Evolutionary conservation across 2,113 vertebrate species (phyloP), one percentile per base, ranked within the genome.

Genomic region (Rallus limicola): DNA sequence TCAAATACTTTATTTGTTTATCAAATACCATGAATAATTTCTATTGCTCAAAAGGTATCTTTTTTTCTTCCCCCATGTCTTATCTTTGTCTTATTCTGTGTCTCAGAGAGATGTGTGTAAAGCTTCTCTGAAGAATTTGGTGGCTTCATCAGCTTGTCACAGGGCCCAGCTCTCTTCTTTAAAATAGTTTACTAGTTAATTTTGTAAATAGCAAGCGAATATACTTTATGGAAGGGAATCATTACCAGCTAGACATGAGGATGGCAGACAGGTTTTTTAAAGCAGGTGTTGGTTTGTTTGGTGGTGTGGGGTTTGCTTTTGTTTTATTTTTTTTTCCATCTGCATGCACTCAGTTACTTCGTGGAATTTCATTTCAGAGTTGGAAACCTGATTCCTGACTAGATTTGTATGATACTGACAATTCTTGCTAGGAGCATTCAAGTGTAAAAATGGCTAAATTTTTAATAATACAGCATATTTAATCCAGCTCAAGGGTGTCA

Each of bases 371-470:
- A 81, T 96, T 95, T 96, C 92, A 95, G 88, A 95, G 80, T 59
- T 95, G 86, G 74, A 87, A 93, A 95, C 86, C 62, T 90, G 84
- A 91, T 81, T 92, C 25, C 84, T 93, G 65, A 79, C 82, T 86
- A 50, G 48, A 86, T 50, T 64, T 84, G 36, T 70, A 42, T 87
- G 93, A 91, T 94, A 87, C 63, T 95, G 88, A 34, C 83, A 82
- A 36, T 95, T 95, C 96, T 95, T 90, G 42, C 50, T 93, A 91
- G 90, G 80, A 90, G 65, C 86, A 36, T 44, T 85, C 48, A 78
- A n/a, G 81, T 88, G 79, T 89, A 88, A 95, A 96, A 94, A 82
- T 74, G 55, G 38, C 67, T 84, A 93, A 65, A 72, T 97, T 95
- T 87, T 86, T 48, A 82, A 93, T 70, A 90, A 82, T 53, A 28